Evolutionary conservation across 1,140 invertebrate genomes (phyloP), one percentile per base, ranked within the genome.

Genomic region (Papilio glaucus): DNA sequence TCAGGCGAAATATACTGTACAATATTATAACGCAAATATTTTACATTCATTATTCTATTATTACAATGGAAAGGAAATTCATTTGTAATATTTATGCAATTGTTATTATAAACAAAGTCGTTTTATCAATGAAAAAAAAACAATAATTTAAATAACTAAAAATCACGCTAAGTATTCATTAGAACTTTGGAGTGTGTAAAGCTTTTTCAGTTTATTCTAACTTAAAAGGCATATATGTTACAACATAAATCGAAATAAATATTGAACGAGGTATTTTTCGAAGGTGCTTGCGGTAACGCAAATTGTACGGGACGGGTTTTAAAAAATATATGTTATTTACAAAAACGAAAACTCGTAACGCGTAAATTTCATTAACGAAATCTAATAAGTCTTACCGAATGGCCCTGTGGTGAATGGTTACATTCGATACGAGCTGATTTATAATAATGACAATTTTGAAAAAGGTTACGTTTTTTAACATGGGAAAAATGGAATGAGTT

Each of bases 281-380:
- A 24, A 9, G 7, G 18, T 2, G 21, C 18, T 53, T 53, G 49
- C 3, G 49, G 49, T 53, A 24, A 53, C 18, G 49, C 12, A 9
- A 53, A 53, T 53, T 53, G 49, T 53, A 4, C 18, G 21, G 9
- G 15, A 45, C 7, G n/a, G 49, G 45, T 53, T 53, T 53, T 53
- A 53, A 53, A 49, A 63, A 63, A 9, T 39, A 37, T 12, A 63
- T 63, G n/a, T 61, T 33, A 63, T 63, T 63, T 39, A 37, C 29
- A 37, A 63, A 38, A 62, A 38, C n/a, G 37, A 38, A 63, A 63
- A 63, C n/a, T 15, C 61, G 37, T 39, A 62, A 62, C 24, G 60
- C 60, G 29, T 62, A 37, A 62, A 62, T 63, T 63, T 63, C 61
- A 63, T 63, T 63, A 63, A 18, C 61, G 61, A 63, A 63, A 63